Percentiles rank a stretch among this genome's conserved stretches.
These are phyloP conservation scores for Ametastegia equiseti DNA, from an alignment of 2,888 invertebrate species.

Conservation along the genomic window DNA sequence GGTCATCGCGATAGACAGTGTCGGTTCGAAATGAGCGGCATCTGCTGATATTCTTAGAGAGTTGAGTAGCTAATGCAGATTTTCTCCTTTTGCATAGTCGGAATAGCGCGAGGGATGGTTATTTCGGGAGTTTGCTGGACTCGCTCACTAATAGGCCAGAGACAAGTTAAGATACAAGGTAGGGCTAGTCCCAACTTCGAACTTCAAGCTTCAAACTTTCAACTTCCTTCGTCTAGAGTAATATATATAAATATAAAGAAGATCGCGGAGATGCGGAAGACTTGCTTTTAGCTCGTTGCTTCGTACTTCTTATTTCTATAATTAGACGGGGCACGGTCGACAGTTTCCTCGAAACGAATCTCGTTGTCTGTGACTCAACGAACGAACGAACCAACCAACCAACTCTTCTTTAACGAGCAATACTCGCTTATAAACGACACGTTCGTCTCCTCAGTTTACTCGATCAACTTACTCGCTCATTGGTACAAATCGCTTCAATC, in stretches of 20 bases:
- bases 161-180: constrained; percentile 20
- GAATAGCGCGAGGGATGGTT: constrained; percentile 34
- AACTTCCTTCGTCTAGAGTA: background rate
- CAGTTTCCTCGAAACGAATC: constrained; percentile 30
- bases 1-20: constrained; percentile 33
- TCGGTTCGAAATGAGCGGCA: background rate
- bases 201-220: background rate
- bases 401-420: background rate
- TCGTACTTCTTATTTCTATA: constrained; percentile 16
- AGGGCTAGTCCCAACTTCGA: constrained; percentile 2
- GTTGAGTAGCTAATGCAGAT: constrained; percentile 25
- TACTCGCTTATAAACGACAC: background rate
- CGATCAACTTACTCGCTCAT: background rate
- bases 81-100: constrained; percentile 46
- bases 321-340: constrained; percentile 36
- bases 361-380: constrained; percentile 20
- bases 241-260: constrained; percentile 26
- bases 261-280: constrained; percentile 45
- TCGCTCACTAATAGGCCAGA: constrained; percentile 12
- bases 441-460: background rate
- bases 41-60: constrained; percentile 38
- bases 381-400: background rate
- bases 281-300: constrained; percentile 14
- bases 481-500: constrained; percentile 25
- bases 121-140: constrained; percentile 40